phyloP scores from a whole-genome alignment of 2,888 invertebrate genomes.

The Thelaira solivaga region DNA sequence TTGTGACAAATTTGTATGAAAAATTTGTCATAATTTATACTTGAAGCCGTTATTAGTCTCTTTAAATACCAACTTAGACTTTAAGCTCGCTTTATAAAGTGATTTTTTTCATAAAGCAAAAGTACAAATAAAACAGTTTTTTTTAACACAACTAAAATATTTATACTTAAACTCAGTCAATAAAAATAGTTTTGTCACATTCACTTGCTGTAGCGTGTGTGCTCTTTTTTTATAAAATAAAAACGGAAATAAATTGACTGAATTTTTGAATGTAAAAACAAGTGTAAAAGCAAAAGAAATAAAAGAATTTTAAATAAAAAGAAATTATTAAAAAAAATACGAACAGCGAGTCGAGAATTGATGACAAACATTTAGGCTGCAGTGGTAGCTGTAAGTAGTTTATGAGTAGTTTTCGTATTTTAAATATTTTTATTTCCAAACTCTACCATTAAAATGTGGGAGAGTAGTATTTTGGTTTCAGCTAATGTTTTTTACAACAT shows the following conservation, averaged over 20 bases:
- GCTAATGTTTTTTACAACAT: slow-evolving; percentile 3
- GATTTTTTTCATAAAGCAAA: too few species aligned
- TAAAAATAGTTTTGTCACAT: background rate
- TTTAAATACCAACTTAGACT: too few species aligned
- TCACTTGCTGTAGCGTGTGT: background rate
- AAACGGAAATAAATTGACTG: slow-evolving; percentile 42
- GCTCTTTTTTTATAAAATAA: background rate
- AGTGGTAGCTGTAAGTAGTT: slow-evolving; percentile 42
- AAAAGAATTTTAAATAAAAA: slow-evolving; percentile 41
- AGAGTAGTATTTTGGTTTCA: background rate
- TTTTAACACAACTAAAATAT: too few species aligned
- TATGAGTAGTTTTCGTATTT: background rate
- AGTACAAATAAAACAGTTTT: too few species aligned
- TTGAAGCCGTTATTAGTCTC: too few species aligned
- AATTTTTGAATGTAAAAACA: slow-evolving; percentile 23
- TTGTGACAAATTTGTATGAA: too few species aligned
- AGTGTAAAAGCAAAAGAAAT: slow-evolving; percentile 7
- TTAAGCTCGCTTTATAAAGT: too few species aligned
- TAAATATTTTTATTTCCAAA: background rate
- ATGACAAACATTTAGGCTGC: slow-evolving; percentile 52
- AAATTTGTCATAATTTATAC: too few species aligned
- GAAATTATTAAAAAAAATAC: slow-evolving; percentile 15
- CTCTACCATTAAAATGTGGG: background rate
- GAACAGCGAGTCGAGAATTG: slow-evolving; percentile 40
- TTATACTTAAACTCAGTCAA: background rate